Conservation (phyloP, 2,797 vertebrate genomes). For the Sarcophilus harrisii region DNA sequence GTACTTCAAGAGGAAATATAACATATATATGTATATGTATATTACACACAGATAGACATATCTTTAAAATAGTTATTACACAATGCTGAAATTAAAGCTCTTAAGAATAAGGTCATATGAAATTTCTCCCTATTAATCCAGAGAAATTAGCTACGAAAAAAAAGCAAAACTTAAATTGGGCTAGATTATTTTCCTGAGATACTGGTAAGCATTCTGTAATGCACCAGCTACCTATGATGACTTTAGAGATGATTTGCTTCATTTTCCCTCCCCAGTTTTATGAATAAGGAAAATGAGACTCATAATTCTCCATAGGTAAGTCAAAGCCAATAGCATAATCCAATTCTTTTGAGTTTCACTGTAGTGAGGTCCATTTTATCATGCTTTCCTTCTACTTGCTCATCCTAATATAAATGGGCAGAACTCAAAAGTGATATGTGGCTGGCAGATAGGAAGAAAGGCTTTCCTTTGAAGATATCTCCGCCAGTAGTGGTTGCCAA, state of each 20-base stretch:
- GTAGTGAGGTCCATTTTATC: background rate
- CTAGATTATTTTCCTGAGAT: conserved; percentile 31
- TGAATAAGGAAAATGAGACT: background rate
- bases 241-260: background rate
- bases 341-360: background rate
- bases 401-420: background rate
- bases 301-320: background rate
- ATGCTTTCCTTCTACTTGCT: background rate
- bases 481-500: background rate
- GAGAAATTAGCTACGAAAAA: conserved; percentile 21
- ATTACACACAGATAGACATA: background rate
- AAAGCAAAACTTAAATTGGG: conserved; percentile 29
- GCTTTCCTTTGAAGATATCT: background rate
- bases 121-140: conserved; percentile 22
- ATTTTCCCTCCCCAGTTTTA: background rate
- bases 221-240: background rate
- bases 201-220: background rate
- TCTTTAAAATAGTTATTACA: background rate
- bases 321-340: background rate
- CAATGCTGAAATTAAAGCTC: background rate
- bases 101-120: conserved; percentile 36
- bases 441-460: background rate
- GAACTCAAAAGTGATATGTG: background rate
- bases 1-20: conserved; percentile 25
- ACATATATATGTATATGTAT: background rate